Evolutionary conservation across 2,113 vertebrate genomes (phyloP), one percentile per base, ranked within the genome.

Genomic region (Pteruthius melanotis): DNA sequence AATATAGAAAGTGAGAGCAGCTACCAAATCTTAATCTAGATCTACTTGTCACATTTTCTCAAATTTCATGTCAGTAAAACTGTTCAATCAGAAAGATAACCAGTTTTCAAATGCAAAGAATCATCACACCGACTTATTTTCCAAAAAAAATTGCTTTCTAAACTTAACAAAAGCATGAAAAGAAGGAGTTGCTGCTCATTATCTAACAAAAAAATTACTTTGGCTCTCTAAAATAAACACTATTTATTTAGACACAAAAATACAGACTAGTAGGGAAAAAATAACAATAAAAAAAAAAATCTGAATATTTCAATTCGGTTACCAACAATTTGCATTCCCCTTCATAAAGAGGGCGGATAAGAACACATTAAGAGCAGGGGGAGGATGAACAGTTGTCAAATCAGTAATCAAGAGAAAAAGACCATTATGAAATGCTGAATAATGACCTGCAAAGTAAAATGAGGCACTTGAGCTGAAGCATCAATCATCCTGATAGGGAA

Each of bases 351-450:
- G 81, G 56, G 28, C 87, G 84, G 57, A 87, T 52, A 78, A 89
- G 65, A 96, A 93, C 40, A 89, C n/a, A 85, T 91, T 83, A 93
- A 89, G 63, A 85, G 63, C 40, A 79, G 40, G 61, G 69, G 80
- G 69, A 95, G 74, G 89, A 94, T 83, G 75, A 94, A 69, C 66
- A 91, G 89, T 94, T 93, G 82, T 83, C 84, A 96, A 84, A 95
- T 93, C 91, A 95, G 89, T 87, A 94, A 95, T 94, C 91, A 93
- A 94, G 82, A 89, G 78, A 76, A 91, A 93, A 88, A 91, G 61
- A 91, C 42, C 66, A 87, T 90, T 61, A 61, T 69, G 63, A 89
- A 96, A 93, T 50, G 35, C 39, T 28, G 2, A 88, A 94, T 88
- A 95, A 91, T 47, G 82, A 95, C 61, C 87, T 79, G 81, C 65